Percentiles rank a stretch among this genome's conserved stretches.
Evolutionary conservation across 2,113 vertebrate species (phyloP).

Genomic region (Mirza zaza): DNA sequence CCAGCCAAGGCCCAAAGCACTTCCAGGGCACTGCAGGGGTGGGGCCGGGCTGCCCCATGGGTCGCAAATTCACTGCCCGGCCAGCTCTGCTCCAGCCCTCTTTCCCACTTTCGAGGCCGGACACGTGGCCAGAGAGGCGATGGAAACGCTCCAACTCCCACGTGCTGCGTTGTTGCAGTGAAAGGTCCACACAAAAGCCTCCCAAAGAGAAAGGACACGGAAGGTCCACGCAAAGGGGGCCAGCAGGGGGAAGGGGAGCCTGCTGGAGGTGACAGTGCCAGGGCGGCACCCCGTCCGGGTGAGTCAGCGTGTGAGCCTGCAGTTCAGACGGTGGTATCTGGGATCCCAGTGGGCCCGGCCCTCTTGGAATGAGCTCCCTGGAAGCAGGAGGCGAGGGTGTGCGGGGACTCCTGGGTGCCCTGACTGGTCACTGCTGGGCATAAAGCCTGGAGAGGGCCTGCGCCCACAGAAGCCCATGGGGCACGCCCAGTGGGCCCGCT

Average conservation of each 20-base stretch:
- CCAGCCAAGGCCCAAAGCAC: neutral
- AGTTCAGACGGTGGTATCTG: fast-evolving
- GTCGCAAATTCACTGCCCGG: neutral
- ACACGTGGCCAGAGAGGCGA: neutral
- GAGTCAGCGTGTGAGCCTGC: too few relatives aligned
- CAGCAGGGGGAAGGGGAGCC: neutral
- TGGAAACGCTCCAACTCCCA: neutral
- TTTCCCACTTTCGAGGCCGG: neutral
- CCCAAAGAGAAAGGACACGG: neutral
- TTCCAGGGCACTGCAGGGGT: neutral
- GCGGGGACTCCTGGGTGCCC: too few relatives aligned
- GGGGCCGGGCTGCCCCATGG: fast-evolving
- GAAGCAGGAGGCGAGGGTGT: neutral
- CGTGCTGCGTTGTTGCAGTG: neutral
- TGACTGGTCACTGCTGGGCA: neutral
- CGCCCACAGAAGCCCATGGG: neutral
- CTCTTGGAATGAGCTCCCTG: neutral
- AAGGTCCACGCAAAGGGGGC: neutral
- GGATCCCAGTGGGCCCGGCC: too few relatives aligned
- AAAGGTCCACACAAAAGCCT: neutral
- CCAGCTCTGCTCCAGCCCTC: neutral
- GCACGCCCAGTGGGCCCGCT: fast-evolving
- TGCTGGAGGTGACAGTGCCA: neutral
- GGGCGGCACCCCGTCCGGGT: fast-evolving
- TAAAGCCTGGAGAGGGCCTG: neutral